Base-by-base conservation (phyloP, 2,888 invertebrate genomes). In the Sceliomorpha sp. region DNA sequence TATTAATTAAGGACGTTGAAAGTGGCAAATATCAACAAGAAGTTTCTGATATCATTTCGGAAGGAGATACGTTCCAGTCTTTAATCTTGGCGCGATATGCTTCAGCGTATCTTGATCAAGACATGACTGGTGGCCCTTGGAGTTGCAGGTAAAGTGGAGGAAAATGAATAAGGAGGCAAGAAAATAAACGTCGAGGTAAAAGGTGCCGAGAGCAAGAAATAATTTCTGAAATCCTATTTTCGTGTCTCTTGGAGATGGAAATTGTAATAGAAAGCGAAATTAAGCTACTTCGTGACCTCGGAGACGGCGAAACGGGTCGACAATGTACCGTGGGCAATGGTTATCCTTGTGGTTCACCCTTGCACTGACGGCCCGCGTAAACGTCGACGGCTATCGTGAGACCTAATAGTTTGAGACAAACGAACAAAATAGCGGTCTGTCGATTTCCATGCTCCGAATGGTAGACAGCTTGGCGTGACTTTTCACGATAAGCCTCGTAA, bases 391-490 rank as follows among this genome's bases (percentile, higher is more conserved):
- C 36, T 58, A 40, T 40, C 48, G 50, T 24, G 40, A 56, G 27
- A 42, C 36, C 31, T 56, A 39, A 67, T 60, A 67, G 37, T 39
- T 58, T 34, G 34, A 55, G 51, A 50, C 48, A 58, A 40, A 37
- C 42, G 47, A 31, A 55, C 51, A 39, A 59, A 59, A 51, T 50
- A 50, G 24, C 29, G 40, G 51, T 48, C 37, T 48, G 47, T 51
- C 45, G 26, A 59, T 59, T 47, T 56, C 47, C 37, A 37, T 56
- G 60, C 42, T 20, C 14, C 15, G n/a, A 13, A 9, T 9, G 7
- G 0, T 45, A 48, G 50, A 40, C 47, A 24, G 32, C 31, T n/a
- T 67, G 32, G 37, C 66, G 66, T 66, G 66, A 67, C 70, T 70
- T 50, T 48, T 44, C 34, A 9, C 67, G 48, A 71, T 71, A 63